Base-by-base conservation (phyloP, 2,797 vertebrate species). In the Cyprinella venusta region DNA sequence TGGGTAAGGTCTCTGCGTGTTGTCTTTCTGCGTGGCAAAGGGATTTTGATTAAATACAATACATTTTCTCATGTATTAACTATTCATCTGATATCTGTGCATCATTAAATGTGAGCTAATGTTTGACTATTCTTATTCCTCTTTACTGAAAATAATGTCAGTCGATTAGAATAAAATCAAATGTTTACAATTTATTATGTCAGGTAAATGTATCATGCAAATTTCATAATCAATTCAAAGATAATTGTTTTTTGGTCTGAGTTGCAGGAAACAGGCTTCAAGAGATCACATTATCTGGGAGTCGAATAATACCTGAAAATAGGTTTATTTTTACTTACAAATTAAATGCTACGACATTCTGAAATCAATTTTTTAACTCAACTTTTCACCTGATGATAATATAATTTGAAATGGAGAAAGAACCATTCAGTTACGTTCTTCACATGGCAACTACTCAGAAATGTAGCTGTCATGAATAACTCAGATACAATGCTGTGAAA, bases 381-480 rank as follows among this genome's bases (percentile, higher is more conserved):
- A 8, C 52, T 26, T 63, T 26, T 63, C 24, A 48, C 26, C 59
- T 45, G 9, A 6, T 36, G 30, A 65, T 26, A 64, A 77, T 64
- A 26, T 61, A 13, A 77, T 42, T 18, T 30, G 16, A 16, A 64
- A 64, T 33, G 30, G 48, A 16, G 65, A 78, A 48, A 52, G 24
- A 24, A 16, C 36, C 42, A 56, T 76, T 75, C 19, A 67, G 54
- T 50, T 69, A 50, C 42, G 13, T 50, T 64, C 13, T 64, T 56
- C 54, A 61, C 52, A 75, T 12, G 33, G 40, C 15, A 76, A 83
- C 74, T 61, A 38, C 75, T 64, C 56, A 18, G 68, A 70, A 84
- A 48, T 54, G 59, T 69, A 82, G 40, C 24, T 64, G 63, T 82
- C 76, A 61, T 79, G 61, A 80, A 86, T 79, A 82, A 71, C 71